Evolutionary conservation across 2,888 invertebrate genomes (phyloP).

Genomic region (Limnephilus lunatus): DNA sequence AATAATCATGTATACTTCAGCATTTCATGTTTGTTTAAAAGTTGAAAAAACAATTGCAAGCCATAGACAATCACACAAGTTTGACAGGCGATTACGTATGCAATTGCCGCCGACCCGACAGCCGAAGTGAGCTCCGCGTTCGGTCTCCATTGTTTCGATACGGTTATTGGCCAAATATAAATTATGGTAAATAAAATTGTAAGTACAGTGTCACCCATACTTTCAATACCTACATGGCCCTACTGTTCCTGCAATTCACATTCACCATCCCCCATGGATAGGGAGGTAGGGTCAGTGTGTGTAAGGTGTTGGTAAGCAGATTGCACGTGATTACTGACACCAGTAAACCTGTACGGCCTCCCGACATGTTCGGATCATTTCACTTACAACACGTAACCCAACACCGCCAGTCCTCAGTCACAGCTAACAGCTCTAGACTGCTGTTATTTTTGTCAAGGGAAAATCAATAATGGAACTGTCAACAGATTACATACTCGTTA

Average conservation of each 20-base stretch:
- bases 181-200: too few relatives aligned
- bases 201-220: too few relatives aligned
- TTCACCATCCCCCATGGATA: not conserved
- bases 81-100: too few relatives aligned
- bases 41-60: too few relatives aligned
- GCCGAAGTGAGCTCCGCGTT: too few relatives aligned
- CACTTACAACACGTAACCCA: conserved; percentile 44
- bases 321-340: conserved; percentile 33
- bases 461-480: conserved; percentile 39
- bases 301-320: conserved; percentile 42
- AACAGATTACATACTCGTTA: conserved; percentile 44
- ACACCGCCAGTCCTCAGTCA: conserved; percentile 3
- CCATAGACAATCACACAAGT: too few relatives aligned
- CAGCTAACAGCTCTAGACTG: not conserved
- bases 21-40: too few relatives aligned
- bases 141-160: too few relatives aligned
- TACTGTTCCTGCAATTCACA: not conserved
- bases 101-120: too few relatives aligned
- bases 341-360: conserved; percentile 41
- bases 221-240: not conserved
- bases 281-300: not conserved
- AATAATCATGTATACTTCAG: too few relatives aligned
- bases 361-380: conserved; percentile 46
- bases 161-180: too few relatives aligned
- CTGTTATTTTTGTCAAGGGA: not conserved